Evolutionary conservation across 2,797 vertebrate genomes (phyloP).

Genomic region (Rhynchotus rufescens): DNA sequence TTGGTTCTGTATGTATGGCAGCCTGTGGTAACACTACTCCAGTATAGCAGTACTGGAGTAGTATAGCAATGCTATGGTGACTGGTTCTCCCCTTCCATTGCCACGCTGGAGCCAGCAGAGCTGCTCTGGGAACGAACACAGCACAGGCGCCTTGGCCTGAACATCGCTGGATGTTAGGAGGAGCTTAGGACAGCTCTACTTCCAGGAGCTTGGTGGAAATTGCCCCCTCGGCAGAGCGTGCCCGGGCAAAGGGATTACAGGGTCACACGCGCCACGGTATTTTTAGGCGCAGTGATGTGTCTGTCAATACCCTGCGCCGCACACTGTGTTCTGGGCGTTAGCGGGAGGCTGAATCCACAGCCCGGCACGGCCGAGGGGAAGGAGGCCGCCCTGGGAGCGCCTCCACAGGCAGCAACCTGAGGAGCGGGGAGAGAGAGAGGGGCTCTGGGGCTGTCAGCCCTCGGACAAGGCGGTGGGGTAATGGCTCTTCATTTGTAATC

Average conservation of each 20-base stretch:
- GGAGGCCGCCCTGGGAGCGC: slow-evolving; percentile 12
- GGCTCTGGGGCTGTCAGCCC: not conserved
- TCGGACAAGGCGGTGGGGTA: not conserved
- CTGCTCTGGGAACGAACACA: not conserved
- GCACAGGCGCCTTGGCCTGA: not conserved
- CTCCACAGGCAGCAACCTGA: not conserved
- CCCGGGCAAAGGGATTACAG: not conserved
- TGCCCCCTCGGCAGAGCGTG: not conserved
- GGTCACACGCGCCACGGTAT: not conserved
- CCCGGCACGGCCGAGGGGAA: not conserved
- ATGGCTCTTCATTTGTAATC: not conserved
- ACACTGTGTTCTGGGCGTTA: not conserved
- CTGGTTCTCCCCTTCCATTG: not conserved
- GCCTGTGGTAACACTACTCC: not conserved
- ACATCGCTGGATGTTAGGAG: slow-evolving; percentile 31
- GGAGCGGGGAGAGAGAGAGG: not conserved
- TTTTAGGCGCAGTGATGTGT: not conserved
- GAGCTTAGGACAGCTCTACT: not conserved
- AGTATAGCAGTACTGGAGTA: too few species aligned
- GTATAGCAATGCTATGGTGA: not conserved
- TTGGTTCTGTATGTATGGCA: not conserved
- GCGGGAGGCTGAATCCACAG: not conserved
- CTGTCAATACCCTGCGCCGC: not conserved
- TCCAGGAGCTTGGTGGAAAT: not conserved
- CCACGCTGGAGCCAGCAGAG: not conserved